A percentile compares a stretch with the other conserved stretches of the same genome.
phyloP scores from a whole-genome alignment of 2,888 invertebrate genomes.

The Drosophila anceps region DNA sequence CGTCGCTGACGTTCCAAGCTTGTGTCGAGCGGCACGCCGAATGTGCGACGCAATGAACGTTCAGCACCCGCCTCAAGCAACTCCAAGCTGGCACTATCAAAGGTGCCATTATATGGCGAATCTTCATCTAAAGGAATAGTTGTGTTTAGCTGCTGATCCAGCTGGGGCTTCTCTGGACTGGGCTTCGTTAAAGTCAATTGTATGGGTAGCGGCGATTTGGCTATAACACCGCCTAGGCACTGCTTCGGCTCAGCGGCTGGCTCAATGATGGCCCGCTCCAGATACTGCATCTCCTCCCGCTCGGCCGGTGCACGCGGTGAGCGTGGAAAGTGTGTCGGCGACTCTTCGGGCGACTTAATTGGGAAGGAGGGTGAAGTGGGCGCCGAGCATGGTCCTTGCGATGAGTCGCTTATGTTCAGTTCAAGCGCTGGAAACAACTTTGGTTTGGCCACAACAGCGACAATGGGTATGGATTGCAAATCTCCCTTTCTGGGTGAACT shows the following conservation, averaged over 20 bases:
- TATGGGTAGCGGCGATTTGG: slow-evolving; percentile 39
- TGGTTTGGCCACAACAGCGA: slow-evolving; percentile 17
- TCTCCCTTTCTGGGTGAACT: background rate
- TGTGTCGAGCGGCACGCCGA: slow-evolving; percentile 23
- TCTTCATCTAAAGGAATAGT: slow-evolving; percentile 30
- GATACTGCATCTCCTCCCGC: slow-evolving; percentile 54
- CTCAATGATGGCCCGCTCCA: slow-evolving; percentile 70
- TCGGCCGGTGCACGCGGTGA: slow-evolving; percentile 64
- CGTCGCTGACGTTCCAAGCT: slow-evolving; percentile 18
- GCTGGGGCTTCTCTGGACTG: slow-evolving; percentile 39
- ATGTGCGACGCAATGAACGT: slow-evolving; percentile 15
- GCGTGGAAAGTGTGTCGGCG: slow-evolving; percentile 67
- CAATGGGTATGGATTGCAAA: slow-evolving; percentile 3
- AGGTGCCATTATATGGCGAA: slow-evolving; percentile 52
- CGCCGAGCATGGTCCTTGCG: slow-evolving; percentile 31
- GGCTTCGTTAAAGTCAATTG: slow-evolving; percentile 47
- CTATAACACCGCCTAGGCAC: slow-evolving; percentile 35
- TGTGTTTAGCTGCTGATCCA: slow-evolving; percentile 25
- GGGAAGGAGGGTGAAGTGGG: slow-evolving; percentile 74
- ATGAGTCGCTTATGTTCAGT: slow-evolving; percentile 27
- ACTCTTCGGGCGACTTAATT: slow-evolving; percentile 44
- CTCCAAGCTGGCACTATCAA: slow-evolving; percentile 18
- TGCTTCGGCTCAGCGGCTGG: slow-evolving; percentile 29
- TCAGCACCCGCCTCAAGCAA: background rate
- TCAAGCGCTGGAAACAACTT: slow-evolving; percentile 33